Evolutionary conservation across 2,888 invertebrate genomes (phyloP).

Genomic region (Caenorhabditis uteleia): DNA sequence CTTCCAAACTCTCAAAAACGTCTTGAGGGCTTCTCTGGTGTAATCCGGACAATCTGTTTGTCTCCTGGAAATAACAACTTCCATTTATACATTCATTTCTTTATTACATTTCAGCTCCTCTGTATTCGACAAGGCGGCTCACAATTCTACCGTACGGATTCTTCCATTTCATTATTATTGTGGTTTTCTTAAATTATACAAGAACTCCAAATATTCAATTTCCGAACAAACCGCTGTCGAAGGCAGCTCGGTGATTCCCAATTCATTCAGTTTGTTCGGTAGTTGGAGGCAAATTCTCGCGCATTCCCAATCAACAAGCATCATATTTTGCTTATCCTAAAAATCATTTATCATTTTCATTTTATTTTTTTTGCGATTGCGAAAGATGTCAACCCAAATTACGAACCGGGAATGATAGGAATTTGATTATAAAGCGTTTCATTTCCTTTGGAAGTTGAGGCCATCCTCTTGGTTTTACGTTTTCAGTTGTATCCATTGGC

Average conservation of each 20-base stretch:
- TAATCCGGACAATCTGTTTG: slow-evolving; percentile 34
- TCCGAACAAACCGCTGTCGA: slow-evolving; percentile 17
- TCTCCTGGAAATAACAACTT: slow-evolving; percentile 13
- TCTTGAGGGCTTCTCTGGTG: slow-evolving; percentile 23
- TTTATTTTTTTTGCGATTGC: background rate
- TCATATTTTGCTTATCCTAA: slow-evolving; percentile 41
- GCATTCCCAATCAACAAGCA: slow-evolving; percentile 31
- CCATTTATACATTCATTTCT: background rate
- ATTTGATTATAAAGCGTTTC: slow-evolving; percentile 12
- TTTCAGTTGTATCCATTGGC: no score
- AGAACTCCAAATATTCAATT: background rate
- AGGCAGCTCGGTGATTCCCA: slow-evolving; percentile 19
- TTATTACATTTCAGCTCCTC: slow-evolving; percentile 16
- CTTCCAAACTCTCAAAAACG: slow-evolving; percentile 27
- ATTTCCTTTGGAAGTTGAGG: slow-evolving; percentile 24
- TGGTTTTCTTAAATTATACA: slow-evolving; percentile 23
- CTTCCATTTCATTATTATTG: slow-evolving; percentile 29
- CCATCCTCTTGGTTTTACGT: slow-evolving; percentile 20
- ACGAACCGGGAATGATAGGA: slow-evolving; percentile 16
- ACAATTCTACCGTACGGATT: slow-evolving; percentile 18
- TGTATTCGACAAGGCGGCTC: slow-evolving; percentile 25
- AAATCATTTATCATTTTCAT: slow-evolving; percentile 2
- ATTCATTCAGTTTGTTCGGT: slow-evolving; percentile 27
- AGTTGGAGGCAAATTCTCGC: slow-evolving; percentile 11
- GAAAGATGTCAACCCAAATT: no score